Evolutionary conservation across 2,113 vertebrate species (phyloP).

Genomic region (Mesembrinibis cayennensis): DNA sequence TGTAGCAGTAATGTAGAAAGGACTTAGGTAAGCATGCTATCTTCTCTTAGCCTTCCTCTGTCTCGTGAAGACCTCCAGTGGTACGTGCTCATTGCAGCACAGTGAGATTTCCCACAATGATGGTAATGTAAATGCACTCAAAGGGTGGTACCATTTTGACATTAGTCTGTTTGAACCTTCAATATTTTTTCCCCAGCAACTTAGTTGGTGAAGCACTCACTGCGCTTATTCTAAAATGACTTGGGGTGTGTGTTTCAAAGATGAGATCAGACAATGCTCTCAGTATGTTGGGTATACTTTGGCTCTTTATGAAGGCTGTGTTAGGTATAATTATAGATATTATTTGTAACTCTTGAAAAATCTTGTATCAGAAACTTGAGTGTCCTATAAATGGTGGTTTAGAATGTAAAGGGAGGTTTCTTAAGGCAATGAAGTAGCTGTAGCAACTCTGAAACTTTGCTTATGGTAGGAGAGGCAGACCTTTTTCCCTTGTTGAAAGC

Average conservation of each 20-base stretch:
- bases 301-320: background rate
- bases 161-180: background rate
- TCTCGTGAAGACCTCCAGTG: background rate
- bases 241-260: background rate
- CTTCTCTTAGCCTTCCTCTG: background rate
- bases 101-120: background rate
- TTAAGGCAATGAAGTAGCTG: background rate
- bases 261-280: background rate
- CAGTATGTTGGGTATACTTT: background rate
- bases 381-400: background rate
- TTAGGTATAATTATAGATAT: background rate
- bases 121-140: background rate
- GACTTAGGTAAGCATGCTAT: background rate
- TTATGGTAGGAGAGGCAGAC: background rate
- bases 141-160: background rate
- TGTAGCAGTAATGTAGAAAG: background rate
- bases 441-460: background rate
- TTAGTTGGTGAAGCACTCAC: background rate
- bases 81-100: background rate
- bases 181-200: background rate
- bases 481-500: background rate
- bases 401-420: background rate
- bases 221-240: background rate
- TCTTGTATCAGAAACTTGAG: background rate
- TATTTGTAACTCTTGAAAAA: background rate